Evolutionary conservation across 2,113 vertebrate genomes (phyloP).

Genomic region (Microtus oregoni): DNA sequence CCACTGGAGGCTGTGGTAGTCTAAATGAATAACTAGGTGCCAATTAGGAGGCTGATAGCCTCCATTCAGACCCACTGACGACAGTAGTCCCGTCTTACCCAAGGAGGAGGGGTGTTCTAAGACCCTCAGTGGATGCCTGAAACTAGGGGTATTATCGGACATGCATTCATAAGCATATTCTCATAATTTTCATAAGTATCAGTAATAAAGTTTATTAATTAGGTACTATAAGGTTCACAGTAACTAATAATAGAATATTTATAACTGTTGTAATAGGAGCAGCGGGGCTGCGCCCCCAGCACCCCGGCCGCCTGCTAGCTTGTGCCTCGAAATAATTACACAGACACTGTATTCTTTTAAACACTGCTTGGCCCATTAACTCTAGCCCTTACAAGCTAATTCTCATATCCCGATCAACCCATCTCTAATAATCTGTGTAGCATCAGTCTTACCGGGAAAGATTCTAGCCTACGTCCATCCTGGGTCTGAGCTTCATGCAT

Average conservation of each 20-base stretch:
- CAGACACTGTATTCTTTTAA: too few relatives aligned
- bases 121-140: not conserved
- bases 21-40: not conserved
- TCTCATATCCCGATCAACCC: too few relatives aligned
- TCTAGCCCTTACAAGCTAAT: too few relatives aligned
- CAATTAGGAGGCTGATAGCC: not conserved
- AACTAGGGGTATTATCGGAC: not conserved
- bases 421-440: too few relatives aligned
- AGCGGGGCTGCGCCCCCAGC: too few relatives aligned
- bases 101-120: not conserved
- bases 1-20: not conserved
- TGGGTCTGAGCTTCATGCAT: too few relatives aligned
- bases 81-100: not conserved
- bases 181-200: not conserved
- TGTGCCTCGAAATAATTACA: too few relatives aligned
- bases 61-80: not conserved
- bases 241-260: not conserved
- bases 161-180: not conserved
- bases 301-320: too few relatives aligned
- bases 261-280: too few relatives aligned
- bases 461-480: too few relatives aligned
- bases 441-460: too few relatives aligned
- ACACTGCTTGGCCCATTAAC: too few relatives aligned
- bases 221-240: not conserved
- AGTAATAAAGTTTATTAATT: not conserved